These are phyloP conservation scores for Enteromius thamalakanensis DNA, from an alignment of 2,797 vertebrate species.

Conservation along the genomic window DNA sequence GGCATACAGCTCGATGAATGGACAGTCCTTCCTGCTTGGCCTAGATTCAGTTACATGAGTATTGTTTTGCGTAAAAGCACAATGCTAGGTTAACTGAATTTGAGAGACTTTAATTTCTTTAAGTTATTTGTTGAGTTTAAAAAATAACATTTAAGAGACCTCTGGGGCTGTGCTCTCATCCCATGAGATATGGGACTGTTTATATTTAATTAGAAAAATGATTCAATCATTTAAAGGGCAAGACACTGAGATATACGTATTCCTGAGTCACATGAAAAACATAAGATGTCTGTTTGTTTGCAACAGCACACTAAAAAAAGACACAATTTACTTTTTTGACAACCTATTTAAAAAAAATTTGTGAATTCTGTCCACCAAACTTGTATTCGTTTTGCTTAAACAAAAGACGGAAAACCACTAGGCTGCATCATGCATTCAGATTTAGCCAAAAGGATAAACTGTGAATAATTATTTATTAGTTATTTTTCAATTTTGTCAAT, in stretches of 20 bases:
- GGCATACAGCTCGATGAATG: conserved; percentile 12
- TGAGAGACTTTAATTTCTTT: not conserved
- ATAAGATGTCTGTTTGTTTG: not conserved
- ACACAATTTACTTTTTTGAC: not conserved
- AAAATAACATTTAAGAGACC: not conserved
- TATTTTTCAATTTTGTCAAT: not conserved
- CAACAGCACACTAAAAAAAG: not conserved
- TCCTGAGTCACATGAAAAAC: not conserved
- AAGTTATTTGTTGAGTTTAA: not conserved
- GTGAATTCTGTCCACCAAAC: not conserved
- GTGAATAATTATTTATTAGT: not conserved
- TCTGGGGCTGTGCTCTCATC: not conserved
- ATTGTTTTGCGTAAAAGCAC: conserved; percentile 1
- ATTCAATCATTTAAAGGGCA: not conserved
- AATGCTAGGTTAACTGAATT: not conserved
- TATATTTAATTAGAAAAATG: not conserved
- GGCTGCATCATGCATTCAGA: not conserved
- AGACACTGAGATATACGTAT: not conserved
- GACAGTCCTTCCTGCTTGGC: not conserved
- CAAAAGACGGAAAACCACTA: not conserved
- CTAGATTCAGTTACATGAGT: not conserved
- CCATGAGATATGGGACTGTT: not conserved
- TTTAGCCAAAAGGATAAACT: not conserved
- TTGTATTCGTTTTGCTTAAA: not conserved
- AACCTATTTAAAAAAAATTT: not conserved